These are phyloP conservation scores for Epicauta chinensis DNA, from an alignment of 1,140 invertebrate species.

Conservation along the genomic window DNA sequence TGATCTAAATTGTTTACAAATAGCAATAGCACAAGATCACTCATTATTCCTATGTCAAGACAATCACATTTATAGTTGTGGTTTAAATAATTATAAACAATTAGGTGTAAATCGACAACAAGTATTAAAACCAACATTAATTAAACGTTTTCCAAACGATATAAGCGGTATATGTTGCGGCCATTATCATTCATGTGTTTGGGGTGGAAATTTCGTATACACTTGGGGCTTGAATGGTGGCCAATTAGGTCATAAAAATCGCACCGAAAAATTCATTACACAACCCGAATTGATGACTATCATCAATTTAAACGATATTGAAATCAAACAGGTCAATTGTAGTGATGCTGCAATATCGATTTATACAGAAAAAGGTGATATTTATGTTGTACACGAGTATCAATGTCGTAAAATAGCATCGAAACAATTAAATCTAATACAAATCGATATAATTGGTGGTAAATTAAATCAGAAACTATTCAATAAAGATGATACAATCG, in stretches of 20 bases:
- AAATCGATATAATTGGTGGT: slow-evolving; percentile 49
- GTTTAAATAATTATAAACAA: slow-evolving; percentile 61
- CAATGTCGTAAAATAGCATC: slow-evolving; percentile 61
- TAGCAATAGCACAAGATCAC: slow-evolving; percentile 16
- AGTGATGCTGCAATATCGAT: slow-evolving; percentile 64
- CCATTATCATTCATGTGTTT: slow-evolving; percentile 62
- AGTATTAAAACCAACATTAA: slow-evolving; percentile 48
- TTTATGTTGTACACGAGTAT: slow-evolving; percentile 66
- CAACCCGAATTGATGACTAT: slow-evolving; percentile 29
- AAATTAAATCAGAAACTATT: slow-evolving; percentile 44
- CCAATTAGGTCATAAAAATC: slow-evolving; percentile 57
- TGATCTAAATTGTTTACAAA: slow-evolving; percentile 54
- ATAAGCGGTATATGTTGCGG: slow-evolving; percentile 53
- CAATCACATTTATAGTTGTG: slow-evolving; percentile 57
- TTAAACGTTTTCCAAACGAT: slow-evolving; percentile 33
- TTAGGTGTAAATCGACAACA: slow-evolving; percentile 46
- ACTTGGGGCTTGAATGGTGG: slow-evolving; percentile 69
- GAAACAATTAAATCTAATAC: slow-evolving; percentile 47
- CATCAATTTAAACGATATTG: slow-evolving; percentile 22
- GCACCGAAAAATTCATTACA: slow-evolving; percentile 35
- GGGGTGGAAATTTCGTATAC: slow-evolving; percentile 48
- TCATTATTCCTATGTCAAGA: not conserved
- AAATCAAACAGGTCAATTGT: slow-evolving; percentile 46
- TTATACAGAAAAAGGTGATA: slow-evolving; percentile 57
- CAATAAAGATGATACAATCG: slow-evolving; percentile 40